phyloP scores from a whole-genome alignment of 2,797 vertebrate genomes.

The Trachurus trachurus region DNA sequence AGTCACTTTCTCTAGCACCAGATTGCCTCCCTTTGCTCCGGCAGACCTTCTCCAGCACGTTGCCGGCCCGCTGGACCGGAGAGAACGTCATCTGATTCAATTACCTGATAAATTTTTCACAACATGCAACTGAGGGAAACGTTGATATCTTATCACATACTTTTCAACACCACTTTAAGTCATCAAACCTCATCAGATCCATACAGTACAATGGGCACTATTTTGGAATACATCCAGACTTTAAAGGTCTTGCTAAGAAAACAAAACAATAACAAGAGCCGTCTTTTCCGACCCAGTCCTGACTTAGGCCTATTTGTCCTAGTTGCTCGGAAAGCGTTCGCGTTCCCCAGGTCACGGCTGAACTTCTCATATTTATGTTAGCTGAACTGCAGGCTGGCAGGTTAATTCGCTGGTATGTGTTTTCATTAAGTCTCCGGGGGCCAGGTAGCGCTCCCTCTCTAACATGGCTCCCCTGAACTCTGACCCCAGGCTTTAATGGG shows the following conservation, averaged over 20 bases:
- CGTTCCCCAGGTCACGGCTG: slow-evolving; percentile 63
- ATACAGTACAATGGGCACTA: slow-evolving; percentile 9
- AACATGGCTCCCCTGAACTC: slow-evolving; percentile 70
- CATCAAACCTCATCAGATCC: slow-evolving; percentile 19
- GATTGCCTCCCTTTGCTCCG: background rate
- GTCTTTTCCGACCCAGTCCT: slow-evolving; percentile 41
- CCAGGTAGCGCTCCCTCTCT: slow-evolving; percentile 57
- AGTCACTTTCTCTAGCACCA: slow-evolving; percentile 3
- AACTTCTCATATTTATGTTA: slow-evolving; percentile 79
- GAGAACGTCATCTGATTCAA: background rate
- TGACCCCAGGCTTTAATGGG: slow-evolving; percentile 70
- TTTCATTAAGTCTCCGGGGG: slow-evolving; percentile 74
- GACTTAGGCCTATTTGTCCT: slow-evolving; percentile 62
- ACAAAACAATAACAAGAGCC: slow-evolving; percentile 12
- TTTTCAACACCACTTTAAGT: background rate
- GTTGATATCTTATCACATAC: slow-evolving; percentile 2
- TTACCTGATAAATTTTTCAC: background rate
- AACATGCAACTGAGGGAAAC: background rate
- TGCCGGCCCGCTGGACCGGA: background rate
- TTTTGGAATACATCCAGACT: background rate
- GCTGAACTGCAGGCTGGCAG: slow-evolving; percentile 66
- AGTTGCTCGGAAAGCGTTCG: slow-evolving; percentile 41
- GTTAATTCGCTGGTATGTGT: slow-evolving; percentile 76
- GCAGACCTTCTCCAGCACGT: background rate
- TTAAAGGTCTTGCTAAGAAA: slow-evolving; percentile 20